These are phyloP conservation scores for Batillaria attramentaria DNA, from an alignment of 1,140 invertebrate genomes.

Conservation along the genomic window DNA sequence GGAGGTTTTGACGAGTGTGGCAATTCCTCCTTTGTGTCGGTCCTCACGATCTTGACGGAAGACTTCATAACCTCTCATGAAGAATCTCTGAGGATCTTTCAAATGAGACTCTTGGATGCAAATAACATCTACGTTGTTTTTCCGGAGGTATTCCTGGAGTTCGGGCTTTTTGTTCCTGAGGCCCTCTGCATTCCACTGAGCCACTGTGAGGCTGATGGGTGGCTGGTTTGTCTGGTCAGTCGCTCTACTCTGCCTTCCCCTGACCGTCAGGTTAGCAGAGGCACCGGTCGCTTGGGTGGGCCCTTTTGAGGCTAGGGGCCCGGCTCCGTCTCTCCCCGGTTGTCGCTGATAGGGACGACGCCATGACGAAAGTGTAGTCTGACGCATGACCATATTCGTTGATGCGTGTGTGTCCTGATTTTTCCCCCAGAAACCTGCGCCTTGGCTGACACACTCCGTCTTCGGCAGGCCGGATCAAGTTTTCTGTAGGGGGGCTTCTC, in stretches of 20 bases:
- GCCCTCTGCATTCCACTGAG: constrained; percentile 42
- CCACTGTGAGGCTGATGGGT: constrained; percentile 21
- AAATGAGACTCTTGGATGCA: constrained; percentile 40
- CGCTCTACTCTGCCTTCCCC: background rate
- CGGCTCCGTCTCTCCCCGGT: background rate
- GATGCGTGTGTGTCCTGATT: background rate
- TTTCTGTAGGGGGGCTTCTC: no score
- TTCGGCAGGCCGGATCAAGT: no score
- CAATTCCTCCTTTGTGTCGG: constrained; percentile 36
- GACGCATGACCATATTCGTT: background rate
- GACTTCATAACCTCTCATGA: constrained; percentile 27
- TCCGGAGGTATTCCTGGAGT: constrained; percentile 26
- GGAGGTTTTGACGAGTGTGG: constrained; percentile 25
- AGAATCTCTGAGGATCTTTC: constrained; percentile 19
- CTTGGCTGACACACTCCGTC: no score
- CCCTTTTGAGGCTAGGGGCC: constrained; percentile 3
- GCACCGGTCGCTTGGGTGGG: constrained; percentile 12
- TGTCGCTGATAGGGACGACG: background rate
- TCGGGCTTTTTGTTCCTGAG: constrained; percentile 35
- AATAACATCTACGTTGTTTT: constrained; percentile 30
- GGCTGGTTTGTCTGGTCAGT: constrained; percentile 20
- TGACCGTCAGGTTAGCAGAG: background rate
- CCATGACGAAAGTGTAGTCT: constrained; percentile 4
- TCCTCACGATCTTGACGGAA: constrained; percentile 27
- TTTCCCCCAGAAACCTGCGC: no score